These are phyloP conservation scores for Dynastes grantii DNA, from an alignment of 2,888 invertebrate genomes.

Conservation along the genomic window DNA sequence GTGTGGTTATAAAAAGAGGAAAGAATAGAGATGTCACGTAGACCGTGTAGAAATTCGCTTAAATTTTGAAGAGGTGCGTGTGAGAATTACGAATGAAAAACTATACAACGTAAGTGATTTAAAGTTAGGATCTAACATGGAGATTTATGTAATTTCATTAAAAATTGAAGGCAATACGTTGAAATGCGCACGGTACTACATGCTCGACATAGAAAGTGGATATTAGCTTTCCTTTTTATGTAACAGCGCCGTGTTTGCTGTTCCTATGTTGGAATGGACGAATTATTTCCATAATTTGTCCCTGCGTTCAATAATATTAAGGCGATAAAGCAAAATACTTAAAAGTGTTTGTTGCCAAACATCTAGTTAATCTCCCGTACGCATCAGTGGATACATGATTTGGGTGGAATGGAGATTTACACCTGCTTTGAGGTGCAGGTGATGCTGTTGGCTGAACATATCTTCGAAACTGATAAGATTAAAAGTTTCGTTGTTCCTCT, in stretches of 20 bases:
- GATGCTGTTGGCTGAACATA: slow-evolving; percentile 49
- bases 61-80: slow-evolving; percentile 2
- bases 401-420: slow-evolving; percentile 44
- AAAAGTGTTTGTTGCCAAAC: slow-evolving; percentile 31
- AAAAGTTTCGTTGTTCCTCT: slow-evolving; percentile 59
- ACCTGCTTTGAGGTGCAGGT: slow-evolving; percentile 42
- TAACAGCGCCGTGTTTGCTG: no score
- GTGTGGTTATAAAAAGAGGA: neutral
- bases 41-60: neutral
- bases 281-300: neutral
- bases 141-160: slow-evolving; percentile 12
- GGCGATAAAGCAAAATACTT: slow-evolving; percentile 28
- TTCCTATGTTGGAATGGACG: no score
- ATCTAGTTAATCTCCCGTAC: slow-evolving; percentile 42
- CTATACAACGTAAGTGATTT: slow-evolving; percentile 12
- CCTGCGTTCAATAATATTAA: slow-evolving; percentile 8
- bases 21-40: neutral
- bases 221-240: neutral
- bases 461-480: slow-evolving; percentile 58
- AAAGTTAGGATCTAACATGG: neutral
- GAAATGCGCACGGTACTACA: neutral
- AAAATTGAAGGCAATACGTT: slow-evolving; percentile 12
- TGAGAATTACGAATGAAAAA: slow-evolving; percentile 12
- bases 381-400: slow-evolving; percentile 46
- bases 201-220: slow-evolving; percentile 2